phyloP scores from a whole-genome alignment of 2,797 vertebrate species.

The Melanotaenia nigrans region DNA sequence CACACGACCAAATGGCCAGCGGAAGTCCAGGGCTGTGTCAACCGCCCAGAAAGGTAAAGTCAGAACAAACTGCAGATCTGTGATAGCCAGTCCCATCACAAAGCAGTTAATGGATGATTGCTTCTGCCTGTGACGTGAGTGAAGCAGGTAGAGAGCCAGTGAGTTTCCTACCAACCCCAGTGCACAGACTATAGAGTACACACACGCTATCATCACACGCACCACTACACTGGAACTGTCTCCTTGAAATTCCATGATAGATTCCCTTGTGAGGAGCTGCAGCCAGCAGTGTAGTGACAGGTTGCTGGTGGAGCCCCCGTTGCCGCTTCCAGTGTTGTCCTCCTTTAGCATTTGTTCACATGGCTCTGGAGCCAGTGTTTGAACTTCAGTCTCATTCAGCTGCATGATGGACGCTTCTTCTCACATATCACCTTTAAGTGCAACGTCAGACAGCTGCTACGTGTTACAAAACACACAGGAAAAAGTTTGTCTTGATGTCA shows the following conservation, averaged over 20 bases:
- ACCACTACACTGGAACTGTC: slow-evolving; percentile 79
- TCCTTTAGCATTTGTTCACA: slow-evolving; percentile 71
- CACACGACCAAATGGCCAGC: slow-evolving; percentile 82
- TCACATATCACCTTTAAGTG: slow-evolving; percentile 39
- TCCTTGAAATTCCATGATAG: slow-evolving; percentile 76
- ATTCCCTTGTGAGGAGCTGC: slow-evolving; percentile 80
- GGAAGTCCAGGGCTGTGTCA: slow-evolving; percentile 84
- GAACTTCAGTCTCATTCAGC: slow-evolving; percentile 73
- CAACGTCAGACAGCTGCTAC: slow-evolving; percentile 23
- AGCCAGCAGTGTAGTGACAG: slow-evolving; percentile 84
- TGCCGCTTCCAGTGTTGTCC: slow-evolving; percentile 72
- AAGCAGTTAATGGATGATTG: slow-evolving; percentile 83
- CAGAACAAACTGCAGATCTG: slow-evolving; percentile 84
- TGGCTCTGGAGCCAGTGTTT: slow-evolving; percentile 69
- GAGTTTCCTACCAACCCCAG: slow-evolving; percentile 85
- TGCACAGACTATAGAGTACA: slow-evolving; percentile 84
- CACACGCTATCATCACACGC: slow-evolving; percentile 82
- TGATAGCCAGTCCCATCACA: slow-evolving; percentile 83
- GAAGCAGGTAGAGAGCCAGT: slow-evolving; percentile 83
- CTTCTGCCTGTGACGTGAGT: slow-evolving; percentile 82
- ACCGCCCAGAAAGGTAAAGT: slow-evolving; percentile 84
- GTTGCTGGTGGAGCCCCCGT: slow-evolving; percentile 64
- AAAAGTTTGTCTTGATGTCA: slow-evolving; percentile 20
- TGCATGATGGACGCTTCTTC: slow-evolving; percentile 65
- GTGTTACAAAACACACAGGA: slow-evolving; percentile 9